These are phyloP conservation scores for Alaudala cheleensis DNA, from an alignment of 2,113 vertebrate species.

Conservation along the genomic window DNA sequence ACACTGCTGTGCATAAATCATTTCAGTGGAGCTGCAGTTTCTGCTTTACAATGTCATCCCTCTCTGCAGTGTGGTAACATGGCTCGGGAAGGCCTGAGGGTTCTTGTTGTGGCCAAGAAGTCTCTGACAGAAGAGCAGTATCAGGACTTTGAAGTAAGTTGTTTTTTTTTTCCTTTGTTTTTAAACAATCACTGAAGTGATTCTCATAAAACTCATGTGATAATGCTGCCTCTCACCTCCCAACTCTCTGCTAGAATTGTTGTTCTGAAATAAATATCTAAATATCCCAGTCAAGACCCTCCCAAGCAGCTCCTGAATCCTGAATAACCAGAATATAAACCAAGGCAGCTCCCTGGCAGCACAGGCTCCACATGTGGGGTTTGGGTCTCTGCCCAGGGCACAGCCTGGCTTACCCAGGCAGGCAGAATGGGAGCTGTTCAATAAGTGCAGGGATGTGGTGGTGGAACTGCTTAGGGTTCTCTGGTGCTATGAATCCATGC, in stretches of 20 bases:
- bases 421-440: neutral
- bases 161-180: neutral
- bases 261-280: too few species aligned
- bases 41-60: neutral
- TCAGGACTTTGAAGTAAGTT: constrained; percentile 92
- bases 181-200: constrained; percentile 6
- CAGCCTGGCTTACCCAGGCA: neutral
- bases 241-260: neutral
- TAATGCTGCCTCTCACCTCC: neutral
- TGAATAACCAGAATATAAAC: neutral
- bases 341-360: neutral
- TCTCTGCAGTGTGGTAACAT: constrained; percentile 92
- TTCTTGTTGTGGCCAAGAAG: constrained; percentile 95
- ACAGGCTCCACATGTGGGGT: accelerated
- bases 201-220: neutral
- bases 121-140: constrained; percentile 96
- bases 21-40: neutral
- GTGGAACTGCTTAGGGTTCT: neutral
- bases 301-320: neutral
- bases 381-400: neutral
- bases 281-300: neutral
- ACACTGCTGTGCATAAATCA: neutral
- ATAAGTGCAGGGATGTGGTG: neutral
- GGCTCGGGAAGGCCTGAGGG: constrained; percentile 94
- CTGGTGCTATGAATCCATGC: too few species aligned